Evolutionary conservation across 2,888 invertebrate species (phyloP).

Genomic region (Geophilus truncorum): DNA sequence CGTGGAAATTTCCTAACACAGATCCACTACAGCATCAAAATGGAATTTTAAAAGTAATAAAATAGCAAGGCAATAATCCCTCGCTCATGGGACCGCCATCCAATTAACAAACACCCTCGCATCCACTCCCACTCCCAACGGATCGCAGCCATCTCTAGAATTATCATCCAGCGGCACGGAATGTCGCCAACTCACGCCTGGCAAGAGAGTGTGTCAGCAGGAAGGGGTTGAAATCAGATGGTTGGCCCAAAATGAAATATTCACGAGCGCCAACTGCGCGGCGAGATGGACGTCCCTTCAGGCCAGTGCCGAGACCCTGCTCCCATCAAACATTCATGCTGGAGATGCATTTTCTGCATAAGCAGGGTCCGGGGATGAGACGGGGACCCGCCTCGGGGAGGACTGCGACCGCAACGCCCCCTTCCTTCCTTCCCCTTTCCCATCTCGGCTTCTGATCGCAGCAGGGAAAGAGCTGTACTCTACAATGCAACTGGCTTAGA

Average conservation of each 20-base stretch:
- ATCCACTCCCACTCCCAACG: not conserved
- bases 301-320: not conserved
- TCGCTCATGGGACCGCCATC: not conserved
- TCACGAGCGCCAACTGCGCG: slow-evolving; percentile 28
- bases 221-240: slow-evolving; percentile 21
- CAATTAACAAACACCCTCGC: not conserved
- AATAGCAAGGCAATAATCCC: not conserved
- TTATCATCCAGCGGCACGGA: not conserved
- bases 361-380: slow-evolving; percentile 20
- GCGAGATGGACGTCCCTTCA: slow-evolving; percentile 19
- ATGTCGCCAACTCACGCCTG: not conserved
- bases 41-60: not conserved
- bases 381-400: slow-evolving; percentile 5
- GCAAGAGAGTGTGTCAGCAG: not conserved
- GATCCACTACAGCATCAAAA: not conserved
- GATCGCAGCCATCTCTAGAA: not conserved
- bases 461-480: not conserved
- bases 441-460: slow-evolving; percentile 11
- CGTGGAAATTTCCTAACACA: too few species aligned
- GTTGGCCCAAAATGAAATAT: slow-evolving; percentile 25
- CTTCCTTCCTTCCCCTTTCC: not conserved
- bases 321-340: slow-evolving; percentile 30
- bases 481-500: slow-evolving; percentile 20
- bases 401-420: not conserved
- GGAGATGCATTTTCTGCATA: slow-evolving; percentile 29